These are phyloP conservation scores for Caradrina clavipalpis DNA, from an alignment of 2,888 invertebrate species.

Conservation along the genomic window DNA sequence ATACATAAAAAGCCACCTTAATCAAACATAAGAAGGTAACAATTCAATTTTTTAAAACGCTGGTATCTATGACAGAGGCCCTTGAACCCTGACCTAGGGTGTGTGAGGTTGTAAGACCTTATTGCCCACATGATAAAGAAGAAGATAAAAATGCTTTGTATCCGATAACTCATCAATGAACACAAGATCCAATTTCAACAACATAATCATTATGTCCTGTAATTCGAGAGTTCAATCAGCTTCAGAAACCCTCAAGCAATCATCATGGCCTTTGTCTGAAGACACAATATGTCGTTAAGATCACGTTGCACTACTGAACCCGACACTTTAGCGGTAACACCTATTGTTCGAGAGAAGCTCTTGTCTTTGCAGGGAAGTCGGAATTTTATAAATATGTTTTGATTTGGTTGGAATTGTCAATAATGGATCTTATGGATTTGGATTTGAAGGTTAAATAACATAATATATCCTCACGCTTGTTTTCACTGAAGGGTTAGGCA, in stretches of 20 bases:
- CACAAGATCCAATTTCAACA: background rate
- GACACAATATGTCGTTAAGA: slow-evolving; percentile 36
- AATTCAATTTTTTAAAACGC: no score
- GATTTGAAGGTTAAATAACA: background rate
- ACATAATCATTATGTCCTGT: background rate
- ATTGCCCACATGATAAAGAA: no score
- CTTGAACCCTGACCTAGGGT: no score
- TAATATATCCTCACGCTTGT: no score
- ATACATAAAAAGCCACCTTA: no score
- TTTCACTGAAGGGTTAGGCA: no score
- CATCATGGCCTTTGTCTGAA: slow-evolving; percentile 15
- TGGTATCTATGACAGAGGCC: no score
- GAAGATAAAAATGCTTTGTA: no score
- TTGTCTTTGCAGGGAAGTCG: background rate
- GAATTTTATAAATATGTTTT: background rate
- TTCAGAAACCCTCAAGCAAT: background rate
- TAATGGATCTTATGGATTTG: background rate
- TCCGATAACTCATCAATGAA: background rate
- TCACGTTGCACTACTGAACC: slow-evolving; percentile 34
- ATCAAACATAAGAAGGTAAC: background rate
- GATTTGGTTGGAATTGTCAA: no score
- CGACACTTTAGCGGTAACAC: slow-evolving; percentile 5
- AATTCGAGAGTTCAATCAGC: slow-evolving; percentile 1
- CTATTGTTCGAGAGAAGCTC: slow-evolving; percentile 12
- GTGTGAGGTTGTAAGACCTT: no score